Conservation (phyloP, 2,888 invertebrate genomes). For the Eilema sororculum region DNA sequence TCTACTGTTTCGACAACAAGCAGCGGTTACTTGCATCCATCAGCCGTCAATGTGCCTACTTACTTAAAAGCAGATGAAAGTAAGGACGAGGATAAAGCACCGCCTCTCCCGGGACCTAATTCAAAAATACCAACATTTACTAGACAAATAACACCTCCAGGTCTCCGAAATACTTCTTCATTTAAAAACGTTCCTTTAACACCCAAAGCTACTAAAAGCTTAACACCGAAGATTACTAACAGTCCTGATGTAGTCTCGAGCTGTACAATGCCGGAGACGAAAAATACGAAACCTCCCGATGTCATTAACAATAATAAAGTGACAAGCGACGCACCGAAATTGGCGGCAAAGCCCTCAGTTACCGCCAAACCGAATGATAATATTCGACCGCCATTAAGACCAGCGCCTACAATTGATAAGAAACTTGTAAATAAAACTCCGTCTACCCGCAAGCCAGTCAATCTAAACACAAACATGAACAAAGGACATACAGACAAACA, state of each 20-base stretch:
- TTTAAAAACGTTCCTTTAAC: conserved; percentile 78
- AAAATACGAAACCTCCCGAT: conserved; percentile 88
- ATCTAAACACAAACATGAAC: conserved; percentile 63
- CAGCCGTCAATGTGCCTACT: conserved; percentile 89
- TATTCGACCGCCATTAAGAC: conserved; percentile 75
- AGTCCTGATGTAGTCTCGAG: conserved; percentile 92
- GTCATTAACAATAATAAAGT: conserved; percentile 87
- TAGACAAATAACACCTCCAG: conserved; percentile 84
- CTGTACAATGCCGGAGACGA: conserved; percentile 86
- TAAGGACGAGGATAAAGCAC: conserved; percentile 71
- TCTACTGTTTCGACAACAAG: conserved; percentile 89
- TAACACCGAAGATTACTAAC: conserved; percentile 79
- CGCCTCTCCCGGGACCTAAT: conserved; percentile 76
- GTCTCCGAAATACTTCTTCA: conserved; percentile 76
- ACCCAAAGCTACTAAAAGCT: conserved; percentile 73
- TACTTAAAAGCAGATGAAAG: conserved; percentile 67
- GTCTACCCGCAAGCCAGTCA: conserved; percentile 69
- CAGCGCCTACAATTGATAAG: conserved; percentile 75
- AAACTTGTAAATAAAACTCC: conserved; percentile 70
- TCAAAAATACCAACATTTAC: conserved; percentile 82
- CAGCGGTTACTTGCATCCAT: conserved; percentile 91
- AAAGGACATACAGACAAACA: conserved; percentile 63
- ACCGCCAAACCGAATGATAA: conserved; percentile 77
- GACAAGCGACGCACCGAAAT: conserved; percentile 79
- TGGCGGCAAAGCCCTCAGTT: conserved; percentile 77